Evolutionary conservation across 37 sponge, comb jelly and placozoan genomes (phyloP).

Genomic region (Theonella swinhoei): DNA sequence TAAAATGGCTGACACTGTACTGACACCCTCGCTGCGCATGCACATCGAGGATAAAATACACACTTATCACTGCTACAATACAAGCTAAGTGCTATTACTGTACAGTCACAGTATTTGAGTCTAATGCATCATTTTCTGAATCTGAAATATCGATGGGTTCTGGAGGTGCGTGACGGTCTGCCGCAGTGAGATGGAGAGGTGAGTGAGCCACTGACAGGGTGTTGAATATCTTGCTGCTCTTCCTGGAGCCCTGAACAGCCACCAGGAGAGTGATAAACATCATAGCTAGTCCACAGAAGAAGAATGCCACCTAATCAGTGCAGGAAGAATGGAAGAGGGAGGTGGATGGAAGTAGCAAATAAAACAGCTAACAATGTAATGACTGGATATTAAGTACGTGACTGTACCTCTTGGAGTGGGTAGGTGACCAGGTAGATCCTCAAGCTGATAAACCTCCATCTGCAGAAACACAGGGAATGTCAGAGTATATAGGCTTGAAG

Average conservation of each 20-base stretch:
- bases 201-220: background rate
- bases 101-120: no score
- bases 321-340: background rate
- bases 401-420: conserved; percentile 27
- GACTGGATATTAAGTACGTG: background rate
- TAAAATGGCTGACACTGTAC: no score
- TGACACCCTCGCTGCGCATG: no score
- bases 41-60: no score
- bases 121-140: no score
- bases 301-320: conserved; percentile 26
- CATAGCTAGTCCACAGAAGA: conserved; percentile 44
- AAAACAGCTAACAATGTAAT: no score
- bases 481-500: no score
- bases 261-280: conserved; percentile 14
- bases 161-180: background rate
- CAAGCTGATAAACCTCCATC: conserved; percentile 26
- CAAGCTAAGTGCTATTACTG: no score
- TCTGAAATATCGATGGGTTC: background rate
- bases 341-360: no score
- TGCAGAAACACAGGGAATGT: background rate
- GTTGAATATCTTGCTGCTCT: conserved; percentile 46
- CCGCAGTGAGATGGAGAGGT: background rate
- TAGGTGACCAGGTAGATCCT: conserved; percentile 48
- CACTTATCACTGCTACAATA: no score
- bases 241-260: conserved; percentile 40